phyloP scores from a whole-genome alignment of 2,113 vertebrate genomes.

The Clupea harengus region DNA sequence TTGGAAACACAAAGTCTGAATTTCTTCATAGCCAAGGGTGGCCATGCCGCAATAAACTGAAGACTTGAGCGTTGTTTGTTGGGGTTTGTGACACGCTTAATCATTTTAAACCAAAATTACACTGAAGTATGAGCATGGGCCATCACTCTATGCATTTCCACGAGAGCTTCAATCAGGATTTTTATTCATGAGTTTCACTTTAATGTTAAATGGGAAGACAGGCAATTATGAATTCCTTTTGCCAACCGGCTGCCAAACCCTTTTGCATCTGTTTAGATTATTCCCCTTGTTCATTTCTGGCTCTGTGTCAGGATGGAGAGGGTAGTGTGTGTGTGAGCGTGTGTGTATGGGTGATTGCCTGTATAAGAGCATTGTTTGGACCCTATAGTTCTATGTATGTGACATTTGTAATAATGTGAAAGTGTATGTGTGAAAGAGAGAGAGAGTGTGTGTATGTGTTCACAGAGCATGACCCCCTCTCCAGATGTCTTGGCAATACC shows the following conservation, averaged over 20 bases:
- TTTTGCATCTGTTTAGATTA: background rate
- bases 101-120: background rate
- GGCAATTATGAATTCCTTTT: background rate
- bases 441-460: slow-evolving; percentile 31
- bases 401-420: background rate
- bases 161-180: background rate
- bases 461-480: slow-evolving; percentile 57
- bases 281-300: background rate
- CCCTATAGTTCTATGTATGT: background rate
- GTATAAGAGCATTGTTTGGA: background rate
- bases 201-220: background rate
- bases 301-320: background rate
- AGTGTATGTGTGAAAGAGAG: background rate
- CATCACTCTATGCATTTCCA: background rate
- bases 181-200: background rate
- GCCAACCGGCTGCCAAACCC: background rate
- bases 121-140: background rate
- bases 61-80: background rate
- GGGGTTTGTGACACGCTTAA: background rate
- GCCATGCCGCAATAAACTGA: no score
- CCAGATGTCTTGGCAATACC: slow-evolving; percentile 46
- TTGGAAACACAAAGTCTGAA: no score
- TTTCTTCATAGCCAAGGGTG: no score
- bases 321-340: background rate
- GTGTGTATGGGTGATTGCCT: background rate